Conservation (phyloP, 2,797 vertebrate genomes). For the Chelon labrosus region DNA sequence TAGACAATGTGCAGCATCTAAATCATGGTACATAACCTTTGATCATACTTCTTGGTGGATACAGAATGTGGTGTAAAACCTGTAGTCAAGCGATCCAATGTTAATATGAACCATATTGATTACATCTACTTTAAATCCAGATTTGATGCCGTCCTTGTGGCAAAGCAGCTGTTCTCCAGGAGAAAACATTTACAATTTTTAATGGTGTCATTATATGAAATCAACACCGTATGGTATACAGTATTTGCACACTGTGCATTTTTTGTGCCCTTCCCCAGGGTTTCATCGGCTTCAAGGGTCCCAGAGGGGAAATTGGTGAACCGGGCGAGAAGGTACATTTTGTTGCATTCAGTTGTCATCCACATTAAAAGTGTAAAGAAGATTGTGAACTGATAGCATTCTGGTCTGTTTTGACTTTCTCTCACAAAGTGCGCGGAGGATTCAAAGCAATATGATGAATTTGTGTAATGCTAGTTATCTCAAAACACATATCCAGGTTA, state of each 20-base stretch:
- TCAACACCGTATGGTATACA: neutral
- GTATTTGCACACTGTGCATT: neutral
- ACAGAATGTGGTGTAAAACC: too few relatives aligned
- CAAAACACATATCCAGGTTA: too few relatives aligned
- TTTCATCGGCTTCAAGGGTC: slow-evolving; percentile 82
- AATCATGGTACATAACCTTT: too few relatives aligned
- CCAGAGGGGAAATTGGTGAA: slow-evolving; percentile 83
- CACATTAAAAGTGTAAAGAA: neutral
- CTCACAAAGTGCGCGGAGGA: neutral
- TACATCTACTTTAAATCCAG: too few relatives aligned
- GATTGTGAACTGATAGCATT: neutral
- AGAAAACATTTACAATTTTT: neutral
- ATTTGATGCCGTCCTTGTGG: neutral
- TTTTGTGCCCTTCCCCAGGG: slow-evolving; percentile 79
- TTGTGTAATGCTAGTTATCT: neutral
- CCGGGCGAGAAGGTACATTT: slow-evolving; percentile 88
- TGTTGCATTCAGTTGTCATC: neutral
- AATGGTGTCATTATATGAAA: neutral
- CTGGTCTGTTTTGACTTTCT: neutral
- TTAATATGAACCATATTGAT: too few relatives aligned
- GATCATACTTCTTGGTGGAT: too few relatives aligned
- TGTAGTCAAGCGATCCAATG: too few relatives aligned
- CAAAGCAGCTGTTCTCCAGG: neutral
- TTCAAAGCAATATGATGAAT: neutral
- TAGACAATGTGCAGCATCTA: too few relatives aligned